Conservation (phyloP, 2,113 vertebrate species). For the Abramis brama region DNA sequence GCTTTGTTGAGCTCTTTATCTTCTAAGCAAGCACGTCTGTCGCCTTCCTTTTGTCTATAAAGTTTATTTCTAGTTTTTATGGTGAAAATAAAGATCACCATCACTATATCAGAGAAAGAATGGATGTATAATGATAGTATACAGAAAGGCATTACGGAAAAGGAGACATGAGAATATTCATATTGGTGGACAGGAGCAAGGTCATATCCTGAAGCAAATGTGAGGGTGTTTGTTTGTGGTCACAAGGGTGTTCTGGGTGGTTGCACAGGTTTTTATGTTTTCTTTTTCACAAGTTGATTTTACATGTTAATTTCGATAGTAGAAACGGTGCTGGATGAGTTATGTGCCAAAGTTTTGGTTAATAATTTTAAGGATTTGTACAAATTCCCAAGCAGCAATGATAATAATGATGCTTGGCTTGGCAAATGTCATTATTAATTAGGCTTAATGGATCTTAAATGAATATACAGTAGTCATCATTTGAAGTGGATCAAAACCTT, state of each 20-base stretch:
- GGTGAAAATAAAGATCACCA: not conserved
- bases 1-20: constrained; percentile 47
- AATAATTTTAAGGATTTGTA: not conserved
- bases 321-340: not conserved
- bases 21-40: constrained; percentile 9
- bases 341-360: not conserved
- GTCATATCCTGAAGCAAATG: not conserved
- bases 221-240: not conserved
- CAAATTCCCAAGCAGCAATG: too few species aligned
- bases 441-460: too few species aligned
- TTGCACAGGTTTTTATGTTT: not conserved
- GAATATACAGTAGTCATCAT: too few species aligned
- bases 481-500: too few species aligned
- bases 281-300: not conserved
- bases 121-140: constrained; percentile 10
- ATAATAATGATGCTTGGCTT: too few species aligned
- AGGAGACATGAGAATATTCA: not conserved
- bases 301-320: not conserved
- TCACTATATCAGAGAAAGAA: not conserved
- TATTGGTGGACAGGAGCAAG: not conserved
- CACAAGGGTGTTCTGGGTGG: not conserved
- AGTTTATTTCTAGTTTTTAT: not conserved
- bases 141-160: not conserved
- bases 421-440: too few species aligned
- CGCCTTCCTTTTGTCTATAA: not conserved